Evolutionary conservation across 2,888 invertebrate genomes (phyloP).

Genomic region (Smittia sp.): DNA sequence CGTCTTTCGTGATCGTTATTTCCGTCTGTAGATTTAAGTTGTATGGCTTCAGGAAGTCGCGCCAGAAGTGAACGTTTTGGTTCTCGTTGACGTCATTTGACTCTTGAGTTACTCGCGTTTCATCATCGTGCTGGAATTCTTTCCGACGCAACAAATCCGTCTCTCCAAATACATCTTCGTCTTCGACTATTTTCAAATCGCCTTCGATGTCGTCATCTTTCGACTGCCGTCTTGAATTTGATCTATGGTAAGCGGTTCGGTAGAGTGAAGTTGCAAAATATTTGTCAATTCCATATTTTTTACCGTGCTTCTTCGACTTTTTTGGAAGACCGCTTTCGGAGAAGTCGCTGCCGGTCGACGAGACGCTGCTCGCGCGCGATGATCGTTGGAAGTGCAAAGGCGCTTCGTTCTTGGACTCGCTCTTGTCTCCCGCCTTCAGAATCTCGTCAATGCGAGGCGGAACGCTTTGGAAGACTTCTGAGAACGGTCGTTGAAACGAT

Average conservation of each 20-base stretch:
- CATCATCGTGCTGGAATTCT: slow-evolving; percentile 33
- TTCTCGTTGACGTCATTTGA: slow-evolving; percentile 2
- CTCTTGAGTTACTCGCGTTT: not conserved
- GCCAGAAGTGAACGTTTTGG: slow-evolving; percentile 33
- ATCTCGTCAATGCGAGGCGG: slow-evolving; percentile 32
- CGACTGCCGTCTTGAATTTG: not conserved
- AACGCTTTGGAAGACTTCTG: slow-evolving; percentile 15
- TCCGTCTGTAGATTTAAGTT: slow-evolving; percentile 32
- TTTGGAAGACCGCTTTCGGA: not conserved
- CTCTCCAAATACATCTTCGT: slow-evolving; percentile 30
- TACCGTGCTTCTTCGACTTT: slow-evolving; percentile 26
- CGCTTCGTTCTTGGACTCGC: not conserved
- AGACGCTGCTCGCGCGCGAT: slow-evolving; percentile 10
- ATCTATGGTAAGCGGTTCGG: slow-evolving; percentile 37
- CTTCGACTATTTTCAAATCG: slow-evolving; percentile 24
- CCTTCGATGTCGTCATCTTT: slow-evolving; percentile 5
- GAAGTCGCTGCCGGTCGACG: not conserved
- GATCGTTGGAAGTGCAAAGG: not conserved
- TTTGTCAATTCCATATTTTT: slow-evolving; percentile 39
- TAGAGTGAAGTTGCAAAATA: slow-evolving; percentile 40
- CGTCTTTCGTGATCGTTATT: slow-evolving; percentile 25
- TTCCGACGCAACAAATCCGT: not conserved
- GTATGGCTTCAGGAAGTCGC: slow-evolving; percentile 35
- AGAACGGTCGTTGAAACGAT: slow-evolving; percentile 23
- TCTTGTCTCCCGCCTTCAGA: not conserved